phyloP scores from a whole-genome alignment of 2,113 vertebrate genomes.

The Athene cunicularia region DNA sequence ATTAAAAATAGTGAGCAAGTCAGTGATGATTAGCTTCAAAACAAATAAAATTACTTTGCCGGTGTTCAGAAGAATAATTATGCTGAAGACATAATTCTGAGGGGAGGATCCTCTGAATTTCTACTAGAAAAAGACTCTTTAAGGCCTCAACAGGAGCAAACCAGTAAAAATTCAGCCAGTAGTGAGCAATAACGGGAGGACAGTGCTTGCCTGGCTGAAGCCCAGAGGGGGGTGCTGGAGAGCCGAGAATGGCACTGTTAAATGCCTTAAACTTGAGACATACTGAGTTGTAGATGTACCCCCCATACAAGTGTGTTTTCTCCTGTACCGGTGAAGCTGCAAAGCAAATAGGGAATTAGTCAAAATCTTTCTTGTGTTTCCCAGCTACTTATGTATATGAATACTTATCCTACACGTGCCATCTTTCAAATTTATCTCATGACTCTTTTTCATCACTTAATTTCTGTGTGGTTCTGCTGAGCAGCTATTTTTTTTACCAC shows the following conservation, averaged over 20 bases:
- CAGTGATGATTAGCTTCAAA: not conserved
- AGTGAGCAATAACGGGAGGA: not conserved
- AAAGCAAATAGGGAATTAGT: not conserved
- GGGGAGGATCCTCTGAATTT: not conserved
- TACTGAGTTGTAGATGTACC: fast-evolving
- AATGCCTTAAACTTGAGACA: fast-evolving
- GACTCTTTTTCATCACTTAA: not conserved
- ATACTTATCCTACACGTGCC: not conserved
- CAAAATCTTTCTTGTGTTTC: not conserved
- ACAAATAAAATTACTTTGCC: not conserved
- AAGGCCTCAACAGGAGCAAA: not conserved
- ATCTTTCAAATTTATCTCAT: not conserved
- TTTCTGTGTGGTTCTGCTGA: not conserved
- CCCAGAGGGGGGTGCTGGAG: conserved; percentile 47
- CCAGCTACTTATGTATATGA: not conserved
- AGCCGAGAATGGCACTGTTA: not conserved
- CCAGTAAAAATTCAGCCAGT: not conserved
- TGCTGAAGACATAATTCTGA: not conserved
- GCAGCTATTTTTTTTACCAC: not conserved
- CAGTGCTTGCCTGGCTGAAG: not conserved
- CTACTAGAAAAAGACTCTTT: not conserved
- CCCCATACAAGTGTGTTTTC: fast-evolving
- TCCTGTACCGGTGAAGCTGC: not conserved
- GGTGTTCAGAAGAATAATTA: not conserved
- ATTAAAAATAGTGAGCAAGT: not conserved